Evolutionary conservation across 1,140 invertebrate genomes (phyloP).

Genomic region (Orchesella cincta): DNA sequence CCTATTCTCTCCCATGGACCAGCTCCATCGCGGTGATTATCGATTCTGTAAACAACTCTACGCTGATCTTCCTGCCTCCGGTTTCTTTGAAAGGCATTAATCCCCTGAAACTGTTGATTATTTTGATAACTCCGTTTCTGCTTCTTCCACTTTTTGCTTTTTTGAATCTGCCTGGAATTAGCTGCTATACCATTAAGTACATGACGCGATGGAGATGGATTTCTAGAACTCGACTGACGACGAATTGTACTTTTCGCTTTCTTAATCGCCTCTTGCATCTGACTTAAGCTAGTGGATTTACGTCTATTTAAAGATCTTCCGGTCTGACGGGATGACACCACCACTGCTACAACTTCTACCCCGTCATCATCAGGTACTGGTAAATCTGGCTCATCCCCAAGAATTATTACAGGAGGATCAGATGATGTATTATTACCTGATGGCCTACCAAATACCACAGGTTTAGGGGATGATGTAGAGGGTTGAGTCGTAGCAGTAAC

Average conservation of each 20-base stretch:
- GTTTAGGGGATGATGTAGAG: too few species aligned
- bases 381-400: neutral
- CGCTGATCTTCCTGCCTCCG: neutral
- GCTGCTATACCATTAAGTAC: neutral
- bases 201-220: neutral
- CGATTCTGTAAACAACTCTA: neutral
- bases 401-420: neutral
- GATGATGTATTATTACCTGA: too few species aligned
- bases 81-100: neutral
- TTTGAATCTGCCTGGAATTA: neutral
- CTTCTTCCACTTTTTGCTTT: neutral
- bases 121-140: neutral
- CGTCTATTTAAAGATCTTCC: neutral
- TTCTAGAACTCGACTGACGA: neutral
- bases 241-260: neutral
- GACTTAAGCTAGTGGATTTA: neutral
- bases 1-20: too few species aligned
- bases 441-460: too few species aligned
- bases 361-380: neutral
- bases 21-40: too few species aligned
- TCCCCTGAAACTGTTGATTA: neutral
- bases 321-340: neutral
- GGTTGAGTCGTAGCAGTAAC: too few species aligned
- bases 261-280: conserved; percentile 13
- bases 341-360: neutral